phyloP scores from a whole-genome alignment of 2,888 invertebrate genomes.

The Morpho helenor region DNA sequence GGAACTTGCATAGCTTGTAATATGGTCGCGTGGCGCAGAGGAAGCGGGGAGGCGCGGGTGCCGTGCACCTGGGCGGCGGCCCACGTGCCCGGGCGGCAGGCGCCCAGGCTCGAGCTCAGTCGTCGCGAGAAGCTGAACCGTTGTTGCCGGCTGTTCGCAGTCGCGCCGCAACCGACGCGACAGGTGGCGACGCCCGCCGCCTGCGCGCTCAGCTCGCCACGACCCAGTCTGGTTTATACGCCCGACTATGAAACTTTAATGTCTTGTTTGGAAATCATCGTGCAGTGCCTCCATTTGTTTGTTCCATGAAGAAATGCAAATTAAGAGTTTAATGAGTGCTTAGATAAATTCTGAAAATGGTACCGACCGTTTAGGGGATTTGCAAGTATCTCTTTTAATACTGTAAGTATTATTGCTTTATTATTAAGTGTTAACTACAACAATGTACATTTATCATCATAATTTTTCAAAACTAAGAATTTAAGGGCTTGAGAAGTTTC shows the following conservation, averaged over 20 bases:
- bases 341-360: constrained; percentile 17
- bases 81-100: constrained; percentile 64
- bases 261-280: constrained; percentile 46
- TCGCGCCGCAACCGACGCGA: constrained; percentile 44
- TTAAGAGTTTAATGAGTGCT: constrained; percentile 21
- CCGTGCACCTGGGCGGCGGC: constrained; percentile 69
- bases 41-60: constrained; percentile 42
- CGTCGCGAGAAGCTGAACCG: constrained; percentile 18
- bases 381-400: constrained; percentile 15
- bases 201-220: constrained; percentile 53
- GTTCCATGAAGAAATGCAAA: constrained; percentile 14
- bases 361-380: constrained; percentile 23
- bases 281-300: constrained; percentile 43
- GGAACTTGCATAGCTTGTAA: constrained; percentile 6
- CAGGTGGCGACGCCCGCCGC: constrained; percentile 65
- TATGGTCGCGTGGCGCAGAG: constrained; percentile 13
- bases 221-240: constrained; percentile 38
- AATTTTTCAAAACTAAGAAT: not conserved
- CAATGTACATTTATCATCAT: not conserved
- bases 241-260: constrained; percentile 60
- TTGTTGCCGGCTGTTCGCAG: constrained; percentile 48
- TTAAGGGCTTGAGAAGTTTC: not conserved
- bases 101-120: constrained; percentile 40
- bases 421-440: not conserved
- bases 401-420: constrained; percentile 19